Evolutionary conservation across 2,113 vertebrate genomes (phyloP), one percentile per base, ranked within the genome.

Genomic region (pig (Sus scrofa)): DNA sequence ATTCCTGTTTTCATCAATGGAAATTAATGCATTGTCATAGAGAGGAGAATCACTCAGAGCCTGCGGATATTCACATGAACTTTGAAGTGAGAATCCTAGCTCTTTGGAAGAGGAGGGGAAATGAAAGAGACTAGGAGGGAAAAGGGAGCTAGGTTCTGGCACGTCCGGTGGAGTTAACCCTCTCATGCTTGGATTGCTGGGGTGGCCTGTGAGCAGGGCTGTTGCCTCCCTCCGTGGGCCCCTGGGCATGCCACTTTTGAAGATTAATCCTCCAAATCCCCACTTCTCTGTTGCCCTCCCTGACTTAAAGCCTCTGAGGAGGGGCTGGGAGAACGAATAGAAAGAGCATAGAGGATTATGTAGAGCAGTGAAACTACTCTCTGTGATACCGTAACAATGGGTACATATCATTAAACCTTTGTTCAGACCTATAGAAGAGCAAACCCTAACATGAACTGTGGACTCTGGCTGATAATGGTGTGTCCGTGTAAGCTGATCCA

Each of bases 141-240:
- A 44, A 4, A 10, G 16, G 6, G 27, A 39, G 34, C 79, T 44
- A 44, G 44, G 44, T 44, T 44, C 44, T 44, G 24, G 15, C 67
- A 18, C 2, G 3, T 60, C 79, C 24, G 9, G 0, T 1, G 67
- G 52, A 50, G 37, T 37, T 24, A 77, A 73, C 87, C n/a, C 19
- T 50, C 65, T 56, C 32, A 6, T 24, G 83, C 60, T 44, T 85
- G 73, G 52, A 7, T 70, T 24, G 52, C 24, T 20, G 14, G 30
- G 20, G 3, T 2, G 6, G 32, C 26, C 70, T 0, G 3, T 0
- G 4, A 60, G 26, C 70, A 8, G 14, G 24, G n/a, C 54, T 27
- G 27, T 62, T 6, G 10, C 44, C 34, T 70, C 11, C 7, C 2
- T 37, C n/a, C 9, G 10, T 1, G 2, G 2, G 2, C 27, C 73